Conservation (phyloP, 2,888 invertebrate species). For the Cryptophagus acutangulus region DNA sequence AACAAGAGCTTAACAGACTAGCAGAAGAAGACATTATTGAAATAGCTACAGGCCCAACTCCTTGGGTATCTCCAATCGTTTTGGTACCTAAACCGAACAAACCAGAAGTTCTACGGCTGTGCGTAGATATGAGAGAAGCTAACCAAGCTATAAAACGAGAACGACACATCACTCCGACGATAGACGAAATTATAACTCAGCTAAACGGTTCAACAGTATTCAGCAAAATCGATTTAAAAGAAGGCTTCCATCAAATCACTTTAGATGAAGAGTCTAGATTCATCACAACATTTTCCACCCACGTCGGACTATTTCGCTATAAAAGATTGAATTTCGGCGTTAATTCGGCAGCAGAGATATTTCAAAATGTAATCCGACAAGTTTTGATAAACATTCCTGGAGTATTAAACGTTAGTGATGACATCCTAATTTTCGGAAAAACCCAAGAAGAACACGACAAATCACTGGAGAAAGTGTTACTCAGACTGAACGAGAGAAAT, state of each 20-base stretch:
- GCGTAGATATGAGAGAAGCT: slow-evolving; percentile 22
- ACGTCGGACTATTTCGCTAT: slow-evolving; percentile 38
- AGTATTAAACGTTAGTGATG: slow-evolving; percentile 5
- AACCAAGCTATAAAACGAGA: slow-evolving; percentile 25
- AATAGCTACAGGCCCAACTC: slow-evolving; percentile 18
- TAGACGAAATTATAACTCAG: slow-evolving; percentile 21
- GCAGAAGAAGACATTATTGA: slow-evolving; percentile 22
- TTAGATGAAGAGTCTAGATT: slow-evolving; percentile 31
- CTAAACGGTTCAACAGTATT: slow-evolving; percentile 22
- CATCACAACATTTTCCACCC: slow-evolving; percentile 43
- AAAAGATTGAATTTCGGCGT: slow-evolving; percentile 42
- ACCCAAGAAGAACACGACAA: slow-evolving; percentile 32
- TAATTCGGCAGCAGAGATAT: slow-evolving; percentile 44
- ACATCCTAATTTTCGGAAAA: slow-evolving; percentile 33
- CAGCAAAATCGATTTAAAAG: slow-evolving; percentile 37
- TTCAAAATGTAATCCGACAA: slow-evolving; percentile 37
- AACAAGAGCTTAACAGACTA: slow-evolving; percentile 17
- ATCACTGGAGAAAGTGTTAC: slow-evolving; percentile 28
- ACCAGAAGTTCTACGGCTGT: slow-evolving; percentile 15
- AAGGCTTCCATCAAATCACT: slow-evolving; percentile 41
- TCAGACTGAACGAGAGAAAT: slow-evolving; percentile 25
- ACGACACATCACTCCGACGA: slow-evolving; percentile 22
- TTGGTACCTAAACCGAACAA: slow-evolving; percentile 22
- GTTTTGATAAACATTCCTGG: slow-evolving; percentile 4
- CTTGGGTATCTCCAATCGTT: slow-evolving; percentile 25